phyloP scores from a whole-genome alignment of 2,888 invertebrate species.

The Drosophila aldrichi region DNA sequence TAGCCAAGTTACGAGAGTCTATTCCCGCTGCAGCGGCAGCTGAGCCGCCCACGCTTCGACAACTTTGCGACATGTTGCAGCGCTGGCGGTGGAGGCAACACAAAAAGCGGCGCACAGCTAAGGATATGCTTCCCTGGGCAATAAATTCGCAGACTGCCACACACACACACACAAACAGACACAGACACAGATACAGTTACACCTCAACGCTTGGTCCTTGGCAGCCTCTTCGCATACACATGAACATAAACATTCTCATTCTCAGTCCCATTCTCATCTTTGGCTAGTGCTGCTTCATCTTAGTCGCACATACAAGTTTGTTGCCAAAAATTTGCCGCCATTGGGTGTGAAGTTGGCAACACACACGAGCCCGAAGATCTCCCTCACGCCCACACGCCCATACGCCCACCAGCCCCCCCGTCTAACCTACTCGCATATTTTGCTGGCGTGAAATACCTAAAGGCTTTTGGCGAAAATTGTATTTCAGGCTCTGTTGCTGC shows the following conservation, averaged over 20 bases:
- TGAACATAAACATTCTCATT: slow-evolving; percentile 29
- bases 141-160: slow-evolving; percentile 72
- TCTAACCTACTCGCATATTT: slow-evolving; percentile 72
- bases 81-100: slow-evolving; percentile 22
- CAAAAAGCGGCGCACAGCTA: slow-evolving; percentile 55
- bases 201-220: slow-evolving; percentile 29
- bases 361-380: slow-evolving; percentile 1
- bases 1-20: slow-evolving; percentile 53
- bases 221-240: slow-evolving; percentile 13
- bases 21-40: slow-evolving; percentile 62
- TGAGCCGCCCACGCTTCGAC: slow-evolving; percentile 71
- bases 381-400: slow-evolving; percentile 39
- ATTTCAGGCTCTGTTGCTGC: slow-evolving; percentile 65
- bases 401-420: slow-evolving; percentile 37
- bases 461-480: slow-evolving; percentile 75
- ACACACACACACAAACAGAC: slow-evolving; percentile 27
- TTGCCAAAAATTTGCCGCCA: slow-evolving; percentile 81
- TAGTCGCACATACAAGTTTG: slow-evolving; percentile 61
- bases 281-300: slow-evolving; percentile 44
- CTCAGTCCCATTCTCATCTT: slow-evolving; percentile 24
- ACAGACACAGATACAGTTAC: slow-evolving; percentile 24
- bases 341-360: slow-evolving; percentile 79
- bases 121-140: slow-evolving; percentile 81
- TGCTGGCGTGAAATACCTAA: slow-evolving; percentile 78
- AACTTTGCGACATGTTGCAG: slow-evolving; percentile 81